Evolutionary conservation across 2,888 invertebrate genomes (phyloP), one percentile per base, ranked within the genome.

Genomic region (Deilephila porcellus): DNA sequence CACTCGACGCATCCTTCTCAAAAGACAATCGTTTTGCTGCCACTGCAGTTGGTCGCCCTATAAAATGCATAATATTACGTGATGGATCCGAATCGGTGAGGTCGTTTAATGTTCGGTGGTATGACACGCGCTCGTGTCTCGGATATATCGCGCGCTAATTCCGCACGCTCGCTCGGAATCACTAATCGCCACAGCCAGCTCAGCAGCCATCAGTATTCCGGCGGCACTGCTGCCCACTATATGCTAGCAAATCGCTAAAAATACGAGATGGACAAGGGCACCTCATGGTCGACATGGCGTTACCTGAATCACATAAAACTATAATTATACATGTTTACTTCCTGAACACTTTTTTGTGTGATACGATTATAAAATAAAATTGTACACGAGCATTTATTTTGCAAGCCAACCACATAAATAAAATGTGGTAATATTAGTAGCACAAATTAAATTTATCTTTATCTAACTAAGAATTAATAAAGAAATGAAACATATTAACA

Each of bases 191-290:
- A 74, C 77, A 79, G 79, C 81, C 80, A 82, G 78, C 77, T 67
- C 77, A 79, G 76, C 78, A 80, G 77, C 79, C 82, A 93, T 93
- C 93, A 91, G 93, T 93, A 93, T 93, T 90, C 93, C 81, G 83
- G 76, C 78, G 79, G 84, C 90, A 86, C 79, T 74, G 80, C 80
- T 75, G 80, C 80, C 80, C 83, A 79, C 81, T 84, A 82, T 83
- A 82, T 84, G 86, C 85, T 87, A 89, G 87, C 88, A 90, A 91
- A 92, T 89, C 91, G 92, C 93, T 93, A 93, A 93, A 94, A 93
- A 93, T 93, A 93, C 87, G 84, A 89, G 85, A 86, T 81, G 82
- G 80, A 85, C 93, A 90, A 92, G 91, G 92, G 90, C 91, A 87
- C 76, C 82, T 88, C 92, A 93, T 89, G 93, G 92, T 82, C 91